These are phyloP conservation scores for Porphyrio hochstetteri DNA, from an alignment of 2,113 vertebrate genomes.

Conservation along the genomic window DNA sequence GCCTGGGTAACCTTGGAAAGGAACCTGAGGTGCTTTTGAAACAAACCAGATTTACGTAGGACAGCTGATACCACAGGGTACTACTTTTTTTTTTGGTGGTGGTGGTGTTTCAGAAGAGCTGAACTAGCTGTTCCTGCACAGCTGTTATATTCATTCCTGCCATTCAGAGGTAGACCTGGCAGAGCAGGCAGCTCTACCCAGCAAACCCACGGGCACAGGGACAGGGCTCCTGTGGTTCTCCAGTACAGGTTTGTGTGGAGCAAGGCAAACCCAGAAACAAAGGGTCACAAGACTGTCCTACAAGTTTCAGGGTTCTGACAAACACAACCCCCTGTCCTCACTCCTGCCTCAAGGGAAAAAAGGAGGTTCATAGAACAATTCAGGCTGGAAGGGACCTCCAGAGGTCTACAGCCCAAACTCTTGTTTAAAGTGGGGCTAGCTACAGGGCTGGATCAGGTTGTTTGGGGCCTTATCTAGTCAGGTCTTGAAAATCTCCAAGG, in stretches of 20 bases:
- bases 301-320: background rate
- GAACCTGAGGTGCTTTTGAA: background rate
- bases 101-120: constrained; percentile 6
- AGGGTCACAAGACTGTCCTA: background rate
- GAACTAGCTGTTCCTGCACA: constrained; percentile 4
- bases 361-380: background rate
- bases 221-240: background rate
- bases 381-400: background rate
- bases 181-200: background rate
- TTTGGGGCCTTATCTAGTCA: background rate
- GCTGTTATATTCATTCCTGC: background rate
- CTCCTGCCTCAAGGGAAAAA: background rate
- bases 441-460: background rate
- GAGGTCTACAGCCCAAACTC: background rate
- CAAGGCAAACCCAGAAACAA: background rate
- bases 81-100: background rate
- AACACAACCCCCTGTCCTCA: background rate
- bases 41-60: constrained; percentile 32
- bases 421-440: background rate
- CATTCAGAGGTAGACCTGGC: background rate
- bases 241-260: background rate
- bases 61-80: background rate
- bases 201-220: background rate
- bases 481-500: background rate
- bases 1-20: constrained; percentile 1